These are phyloP conservation scores for Cheilinus undulatus DNA, from an alignment of 2,113 vertebrate genomes.

Conservation along the genomic window DNA sequence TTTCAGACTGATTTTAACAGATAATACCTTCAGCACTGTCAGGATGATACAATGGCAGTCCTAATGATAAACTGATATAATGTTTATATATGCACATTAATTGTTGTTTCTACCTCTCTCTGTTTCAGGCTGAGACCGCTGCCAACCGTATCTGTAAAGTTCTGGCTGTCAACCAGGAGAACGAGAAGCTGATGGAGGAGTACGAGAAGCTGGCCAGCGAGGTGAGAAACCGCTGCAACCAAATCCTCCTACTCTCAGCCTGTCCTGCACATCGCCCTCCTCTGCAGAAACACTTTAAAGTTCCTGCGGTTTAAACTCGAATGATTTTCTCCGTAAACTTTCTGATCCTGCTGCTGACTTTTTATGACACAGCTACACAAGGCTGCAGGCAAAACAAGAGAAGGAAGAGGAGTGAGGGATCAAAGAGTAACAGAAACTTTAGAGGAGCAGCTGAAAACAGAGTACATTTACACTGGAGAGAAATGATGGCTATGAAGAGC, in stretches of 20 bases:
- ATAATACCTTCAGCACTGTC: too few species aligned
- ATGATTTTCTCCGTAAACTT: not conserved
- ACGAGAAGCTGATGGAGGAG: constrained; percentile 83
- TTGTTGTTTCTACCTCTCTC: not conserved
- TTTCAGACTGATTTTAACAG: not conserved
- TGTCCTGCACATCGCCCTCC: constrained; percentile 27
- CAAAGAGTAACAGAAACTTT: not conserved
- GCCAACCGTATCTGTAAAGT: constrained; percentile 83
- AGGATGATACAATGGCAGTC: not conserved
- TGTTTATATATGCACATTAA: not conserved
- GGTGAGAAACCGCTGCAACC: constrained; percentile 61
- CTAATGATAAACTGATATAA: not conserved
- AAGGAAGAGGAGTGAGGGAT: not conserved
- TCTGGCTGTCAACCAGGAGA: constrained; percentile 83
- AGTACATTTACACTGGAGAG: not conserved
- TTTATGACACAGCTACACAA: not conserved
- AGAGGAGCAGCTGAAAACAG: not conserved
- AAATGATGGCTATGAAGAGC: too few species aligned
- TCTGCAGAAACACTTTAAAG: not conserved
- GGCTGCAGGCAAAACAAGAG: not conserved
- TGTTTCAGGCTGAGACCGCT: constrained; percentile 77
- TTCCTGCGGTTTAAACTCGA: not conserved
- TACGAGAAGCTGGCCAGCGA: constrained; percentile 83
- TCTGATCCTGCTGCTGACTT: constrained; percentile 8
- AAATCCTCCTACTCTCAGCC: constrained; percentile 13